Base-by-base conservation (phyloP, 2,113 vertebrate species). In the Puma concolor region DNA sequence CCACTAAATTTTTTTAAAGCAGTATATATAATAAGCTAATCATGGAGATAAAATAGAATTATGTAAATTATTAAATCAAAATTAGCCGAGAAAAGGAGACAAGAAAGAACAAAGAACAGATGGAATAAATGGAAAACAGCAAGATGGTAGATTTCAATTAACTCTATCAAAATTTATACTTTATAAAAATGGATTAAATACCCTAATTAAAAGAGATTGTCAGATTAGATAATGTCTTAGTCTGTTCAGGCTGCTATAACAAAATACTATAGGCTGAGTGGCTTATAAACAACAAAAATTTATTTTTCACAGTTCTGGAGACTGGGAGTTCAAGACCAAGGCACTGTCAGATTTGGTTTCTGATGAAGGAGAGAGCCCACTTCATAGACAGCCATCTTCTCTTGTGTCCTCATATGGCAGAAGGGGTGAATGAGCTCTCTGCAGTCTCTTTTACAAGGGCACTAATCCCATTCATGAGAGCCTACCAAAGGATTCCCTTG, bases 61-160 rank as follows among this genome's bases (percentile, higher is more conserved):
- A 44, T n/a, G 7, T 79, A 91, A 94, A 84, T 79, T 80, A 52
- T 19, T 92, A 48, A 85, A 29, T 83, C 50, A 90, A 80, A 93
- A 95, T 81, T 80, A 96, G 27, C 63, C 11, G 36, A 57, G 72
- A 44, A 48, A 95, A 74, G 16, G 14, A 88, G 54, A 82, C 12
- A 82, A 41, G 86, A 84, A 79, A 66, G n/a, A 93, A 87, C 25
- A 95, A 93, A 97, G 38, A 95, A 95, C 86, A 97, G 57, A 91
- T 85, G 64, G 71, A 88, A 85, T 54, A 89, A 96, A 38, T 38
- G 36, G 36, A 38, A 38, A 38, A 38, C 36, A 38, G 36, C 36
- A 38, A 38, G 36, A 38, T 38, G 36, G 36, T 38, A 3, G 36
- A 38, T 38, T 38, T 38, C 36, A 38, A 38, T 38, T 38, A 38